Base-by-base conservation (phyloP, 2,113 vertebrate species). In the Isurus oxyrinchus region DNA sequence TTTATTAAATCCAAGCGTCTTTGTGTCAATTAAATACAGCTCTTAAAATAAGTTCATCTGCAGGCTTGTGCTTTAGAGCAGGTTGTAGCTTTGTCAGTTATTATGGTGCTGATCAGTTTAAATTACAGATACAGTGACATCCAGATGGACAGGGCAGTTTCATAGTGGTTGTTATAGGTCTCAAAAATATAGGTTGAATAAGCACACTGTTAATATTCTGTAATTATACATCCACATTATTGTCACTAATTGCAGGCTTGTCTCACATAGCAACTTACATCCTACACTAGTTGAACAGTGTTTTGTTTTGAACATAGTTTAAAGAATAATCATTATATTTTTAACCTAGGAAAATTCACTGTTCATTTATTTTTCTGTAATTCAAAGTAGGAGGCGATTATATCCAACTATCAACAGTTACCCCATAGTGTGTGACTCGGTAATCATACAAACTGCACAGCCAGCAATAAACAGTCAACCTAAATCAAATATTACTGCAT, bases 211-310 rank as follows among this genome's bases (percentile, higher is more conserved):
- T 95, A 72, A 95, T 95, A 95, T 95, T 72, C 66, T 55, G 94
- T 76, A 95, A 72, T 95, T 95, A 95, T 59, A 72, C 27, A 72
- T 72, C 94, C 67, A 72, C 93, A 49, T 76, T 95, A 95, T 31
- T 95, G 94, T 95, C 94, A 95, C 49, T 95, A 95, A 95, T 95
- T 95, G 94, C 94, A 95, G 66, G 66, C 94, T 55, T 19, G 49
- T 72, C 49, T 95, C 35, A 95, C 66, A 53, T 35, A 53, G 67
- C 49, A 72, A 95, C 94, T 95, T 95, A 49, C 49, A 69, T 69
- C 67, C 94, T 53, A 44, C 94, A 69, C 66, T 67, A 95, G 72
- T 49, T 95, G 94, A 95, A 55, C 49, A 95, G 44, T 55, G 63
- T 55, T 69, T 23, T 55, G 31, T 95, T 95, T 67, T 72, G 23